A percentile compares a stretch with the other conserved stretches of the same genome.
Conservation (phyloP, 2,797 vertebrate genomes). For the Threskiornis aethiopicus region DNA sequence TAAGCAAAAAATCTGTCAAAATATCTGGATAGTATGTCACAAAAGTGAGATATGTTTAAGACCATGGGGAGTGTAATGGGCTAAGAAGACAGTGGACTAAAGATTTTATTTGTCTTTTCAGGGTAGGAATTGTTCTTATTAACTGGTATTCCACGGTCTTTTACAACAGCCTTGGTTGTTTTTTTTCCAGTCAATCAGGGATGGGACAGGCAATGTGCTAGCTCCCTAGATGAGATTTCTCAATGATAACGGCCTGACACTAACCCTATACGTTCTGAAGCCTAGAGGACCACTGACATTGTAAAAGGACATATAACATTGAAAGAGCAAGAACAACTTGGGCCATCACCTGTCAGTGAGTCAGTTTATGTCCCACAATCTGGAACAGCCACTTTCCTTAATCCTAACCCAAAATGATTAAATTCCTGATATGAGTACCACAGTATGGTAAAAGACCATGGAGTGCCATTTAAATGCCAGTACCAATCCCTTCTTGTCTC, state of each 20-base stretch:
- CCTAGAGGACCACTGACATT: background rate
- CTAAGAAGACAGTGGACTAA: background rate
- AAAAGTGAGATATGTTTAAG: background rate
- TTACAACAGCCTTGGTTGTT: background rate
- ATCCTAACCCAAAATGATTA: background rate
- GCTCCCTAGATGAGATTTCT: background rate
- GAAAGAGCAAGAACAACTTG: background rate
- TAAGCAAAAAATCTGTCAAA: background rate
- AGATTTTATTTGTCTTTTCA: background rate
- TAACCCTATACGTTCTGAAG: background rate
- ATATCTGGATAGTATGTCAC: background rate
- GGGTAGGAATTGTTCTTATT: background rate
- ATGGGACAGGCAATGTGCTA: background rate
- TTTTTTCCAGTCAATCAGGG: background rate
- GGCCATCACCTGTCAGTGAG: background rate
- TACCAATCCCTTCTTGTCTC: background rate
- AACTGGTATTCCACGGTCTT: background rate
- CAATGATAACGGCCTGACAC: rapidly evolving
- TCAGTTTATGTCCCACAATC: background rate
- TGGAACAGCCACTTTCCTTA: background rate
- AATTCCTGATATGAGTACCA: background rate
- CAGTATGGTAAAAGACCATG: background rate
- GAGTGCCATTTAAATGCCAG: rapidly evolving
- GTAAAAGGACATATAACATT: background rate
- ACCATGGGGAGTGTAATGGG: background rate